These are phyloP conservation scores for Oryzias curvinotus DNA, from an alignment of 2,113 vertebrate species.

Conservation along the genomic window DNA sequence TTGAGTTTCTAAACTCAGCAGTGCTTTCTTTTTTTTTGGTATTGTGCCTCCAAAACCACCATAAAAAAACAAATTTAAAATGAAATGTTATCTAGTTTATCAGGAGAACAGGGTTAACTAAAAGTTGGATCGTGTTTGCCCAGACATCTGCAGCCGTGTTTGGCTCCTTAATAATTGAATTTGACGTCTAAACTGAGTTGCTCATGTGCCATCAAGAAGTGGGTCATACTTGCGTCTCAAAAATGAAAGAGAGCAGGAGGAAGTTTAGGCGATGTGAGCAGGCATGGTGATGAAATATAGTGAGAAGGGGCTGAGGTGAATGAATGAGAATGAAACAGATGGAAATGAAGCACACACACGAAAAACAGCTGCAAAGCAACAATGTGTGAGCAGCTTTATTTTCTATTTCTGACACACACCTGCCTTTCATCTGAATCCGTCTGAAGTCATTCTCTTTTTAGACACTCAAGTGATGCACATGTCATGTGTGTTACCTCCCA, in stretches of 20 bases:
- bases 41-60: too few species aligned
- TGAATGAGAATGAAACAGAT: slow-evolving; percentile 15
- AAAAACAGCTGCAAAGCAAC: slow-evolving; percentile 39
- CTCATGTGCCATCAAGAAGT: slow-evolving; percentile 47
- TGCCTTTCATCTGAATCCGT: slow-evolving; percentile 50
- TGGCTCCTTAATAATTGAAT: slow-evolving; percentile 22
- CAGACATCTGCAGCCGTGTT: slow-evolving; percentile 3
- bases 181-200: slow-evolving; percentile 31
- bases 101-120: not conserved
- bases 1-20: too few species aligned
- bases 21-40: too few species aligned
- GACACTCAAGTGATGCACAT: slow-evolving; percentile 6
- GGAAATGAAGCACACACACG: slow-evolving; percentile 8
- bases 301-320: not conserved
- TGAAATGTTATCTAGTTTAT: too few species aligned
- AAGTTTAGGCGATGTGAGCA: not conserved
- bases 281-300: not conserved
- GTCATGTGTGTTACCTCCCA: not conserved
- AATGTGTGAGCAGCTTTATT: slow-evolving; percentile 29
- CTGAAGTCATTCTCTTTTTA: slow-evolving; percentile 19
- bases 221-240: slow-evolving; percentile 34
- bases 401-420: slow-evolving; percentile 56
- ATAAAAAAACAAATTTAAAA: too few species aligned
- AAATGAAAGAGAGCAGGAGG: slow-evolving; percentile 9
- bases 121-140: slow-evolving; percentile 8